Percentiles rank a stretch among this genome's conserved stretches.
Evolutionary conservation across 2,113 vertebrate genomes (phyloP).

Genomic region (Plectropomus leopardus): DNA sequence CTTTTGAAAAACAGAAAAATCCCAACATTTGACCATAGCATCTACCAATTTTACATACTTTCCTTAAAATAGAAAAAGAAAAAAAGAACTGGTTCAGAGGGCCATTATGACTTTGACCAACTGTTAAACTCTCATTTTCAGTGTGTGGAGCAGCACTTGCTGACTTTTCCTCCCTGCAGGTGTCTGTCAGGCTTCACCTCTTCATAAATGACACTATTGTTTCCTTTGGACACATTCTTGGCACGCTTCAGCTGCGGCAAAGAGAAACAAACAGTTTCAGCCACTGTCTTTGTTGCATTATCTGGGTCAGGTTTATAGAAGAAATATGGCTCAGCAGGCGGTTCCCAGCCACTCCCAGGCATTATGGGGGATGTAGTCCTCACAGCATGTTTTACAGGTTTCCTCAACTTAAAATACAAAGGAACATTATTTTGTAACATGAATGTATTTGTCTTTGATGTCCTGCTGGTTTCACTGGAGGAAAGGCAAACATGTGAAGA

Average conservation of each 20-base stretch:
- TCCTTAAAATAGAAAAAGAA: too few relatives aligned
- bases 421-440: background rate
- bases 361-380: background rate
- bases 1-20: background rate
- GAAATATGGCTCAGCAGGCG: background rate
- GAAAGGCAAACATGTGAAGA: too few relatives aligned
- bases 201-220: background rate
- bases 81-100: too few relatives aligned
- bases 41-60: background rate
- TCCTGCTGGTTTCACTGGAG: too few relatives aligned
- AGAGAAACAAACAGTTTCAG: constrained; percentile 12
- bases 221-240: constrained; percentile 4
- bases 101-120: background rate
- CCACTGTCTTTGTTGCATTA: background rate
- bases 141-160: background rate
- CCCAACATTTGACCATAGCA: background rate
- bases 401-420: background rate
- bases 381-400: background rate
- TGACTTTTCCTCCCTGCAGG: background rate
- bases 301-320: constrained; percentile 15
- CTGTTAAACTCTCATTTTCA: background rate
- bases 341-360: background rate
- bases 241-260: background rate
- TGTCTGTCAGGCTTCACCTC: background rate
- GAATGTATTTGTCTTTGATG: too few relatives aligned